A percentile compares a stretch with the other conserved stretches of the same genome.
phyloP scores from a whole-genome alignment of 2,888 invertebrate species.

The Troides aeacus region DNA sequence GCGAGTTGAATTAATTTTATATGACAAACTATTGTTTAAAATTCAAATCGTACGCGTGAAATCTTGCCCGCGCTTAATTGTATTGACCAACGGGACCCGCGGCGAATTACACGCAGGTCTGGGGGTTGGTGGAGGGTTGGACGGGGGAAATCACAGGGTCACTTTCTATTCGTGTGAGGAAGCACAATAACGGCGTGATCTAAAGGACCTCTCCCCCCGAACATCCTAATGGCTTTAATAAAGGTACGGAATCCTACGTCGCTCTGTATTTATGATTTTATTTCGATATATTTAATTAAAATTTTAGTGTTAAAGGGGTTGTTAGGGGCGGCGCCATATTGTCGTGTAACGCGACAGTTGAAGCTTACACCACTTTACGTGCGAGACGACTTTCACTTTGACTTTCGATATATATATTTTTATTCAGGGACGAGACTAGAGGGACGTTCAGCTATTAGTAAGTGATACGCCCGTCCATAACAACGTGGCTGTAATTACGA shows the following conservation, averaged over 20 bases:
- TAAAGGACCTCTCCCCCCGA: slow-evolving; percentile 48
- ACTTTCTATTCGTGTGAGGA: slow-evolving; percentile 58
- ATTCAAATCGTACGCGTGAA: slow-evolving; percentile 78
- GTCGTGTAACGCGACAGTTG: slow-evolving; percentile 17
- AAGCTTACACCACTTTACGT: neutral
- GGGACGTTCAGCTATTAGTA: too few relatives aligned
- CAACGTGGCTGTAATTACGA: too few relatives aligned
- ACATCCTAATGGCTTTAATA: slow-evolving; percentile 77
- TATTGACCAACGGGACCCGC: slow-evolving; percentile 68
- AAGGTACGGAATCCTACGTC: slow-evolving; percentile 72
- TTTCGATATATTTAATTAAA: slow-evolving; percentile 78
- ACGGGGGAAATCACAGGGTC: slow-evolving; percentile 28
- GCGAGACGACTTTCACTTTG: too few relatives aligned
- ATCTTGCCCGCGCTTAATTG: slow-evolving; percentile 75
- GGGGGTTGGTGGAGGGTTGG: slow-evolving; percentile 32
- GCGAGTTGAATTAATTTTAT: slow-evolving; percentile 75
- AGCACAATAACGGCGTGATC: slow-evolving; percentile 67
- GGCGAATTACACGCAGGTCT: slow-evolving; percentile 42
- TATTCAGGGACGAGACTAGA: too few relatives aligned
- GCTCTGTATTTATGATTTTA: slow-evolving; percentile 73
- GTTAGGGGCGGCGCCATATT: slow-evolving; percentile 23
- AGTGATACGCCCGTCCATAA: too few relatives aligned
- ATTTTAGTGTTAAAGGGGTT: slow-evolving; percentile 58
- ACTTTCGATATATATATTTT: too few relatives aligned
- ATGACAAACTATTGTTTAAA: slow-evolving; percentile 80